Evolutionary conservation across 2,797 vertebrate genomes (phyloP).

Genomic region (Mormyrus hasselquistii): DNA sequence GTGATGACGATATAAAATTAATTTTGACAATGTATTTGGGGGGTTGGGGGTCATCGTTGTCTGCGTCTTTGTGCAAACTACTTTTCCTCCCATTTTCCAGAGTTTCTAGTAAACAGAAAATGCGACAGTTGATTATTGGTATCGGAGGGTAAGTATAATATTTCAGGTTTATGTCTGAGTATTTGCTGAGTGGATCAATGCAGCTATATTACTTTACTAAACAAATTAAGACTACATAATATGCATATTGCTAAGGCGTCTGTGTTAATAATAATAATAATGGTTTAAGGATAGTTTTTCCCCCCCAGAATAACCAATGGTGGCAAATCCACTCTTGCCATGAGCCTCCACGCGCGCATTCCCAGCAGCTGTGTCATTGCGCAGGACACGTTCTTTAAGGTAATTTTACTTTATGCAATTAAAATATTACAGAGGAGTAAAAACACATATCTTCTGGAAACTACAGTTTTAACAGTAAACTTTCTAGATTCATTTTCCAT

Average conservation of each 20-base stretch:
- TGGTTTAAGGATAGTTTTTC: neutral
- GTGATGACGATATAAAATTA: neutral
- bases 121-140: conserved; percentile 78
- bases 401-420: neutral
- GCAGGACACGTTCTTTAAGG: conserved; percentile 92
- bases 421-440: neutral
- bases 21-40: neutral
- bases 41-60: neutral
- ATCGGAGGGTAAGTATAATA: conserved; percentile 77
- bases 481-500: neutral
- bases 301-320: conserved; percentile 78
- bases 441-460: neutral
- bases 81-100: neutral
- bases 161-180: neutral
- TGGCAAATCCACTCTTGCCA: conserved; percentile 82
- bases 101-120: conserved; percentile 32
- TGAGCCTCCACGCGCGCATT: conserved; percentile 65
- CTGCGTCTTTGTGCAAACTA: neutral
- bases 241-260: neutral
- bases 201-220: neutral
- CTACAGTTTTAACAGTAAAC: neutral
- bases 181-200: neutral
- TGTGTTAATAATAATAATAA: neutral
- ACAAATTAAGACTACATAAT: neutral
- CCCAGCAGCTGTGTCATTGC: conserved; percentile 74